Evolutionary conservation across 2,113 vertebrate genomes (phyloP).

Genomic region (Parotia lawesii): DNA sequence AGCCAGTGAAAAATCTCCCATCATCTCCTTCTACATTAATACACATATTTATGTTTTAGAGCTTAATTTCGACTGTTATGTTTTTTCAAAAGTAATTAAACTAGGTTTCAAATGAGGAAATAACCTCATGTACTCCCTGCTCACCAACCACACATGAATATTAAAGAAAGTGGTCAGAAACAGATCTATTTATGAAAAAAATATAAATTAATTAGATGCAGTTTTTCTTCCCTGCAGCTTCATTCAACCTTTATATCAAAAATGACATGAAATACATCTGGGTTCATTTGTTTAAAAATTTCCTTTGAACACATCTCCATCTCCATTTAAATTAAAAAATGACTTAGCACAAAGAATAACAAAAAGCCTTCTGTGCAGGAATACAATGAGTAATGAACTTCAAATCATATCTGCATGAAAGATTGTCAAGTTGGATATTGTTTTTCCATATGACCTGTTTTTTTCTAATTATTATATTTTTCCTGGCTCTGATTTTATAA

Average conservation of each 20-base stretch:
- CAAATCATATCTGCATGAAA: slow-evolving; percentile 41
- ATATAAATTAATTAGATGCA: slow-evolving; percentile 18
- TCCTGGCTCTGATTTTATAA: slow-evolving; percentile 63
- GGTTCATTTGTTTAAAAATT: slow-evolving; percentile 38
- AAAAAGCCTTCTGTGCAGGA: slow-evolving; percentile 71
- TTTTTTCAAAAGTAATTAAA: slow-evolving; percentile 21
- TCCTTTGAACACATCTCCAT: slow-evolving; percentile 44
- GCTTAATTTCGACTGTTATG: neutral
- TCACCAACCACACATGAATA: neutral
- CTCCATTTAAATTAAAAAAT: slow-evolving; percentile 61
- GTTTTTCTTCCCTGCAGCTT: slow-evolving; percentile 58
- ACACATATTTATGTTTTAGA: neutral
- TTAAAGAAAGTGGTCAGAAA: slow-evolving; percentile 15
- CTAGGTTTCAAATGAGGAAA: neutral
- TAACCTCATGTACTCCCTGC: neutral
- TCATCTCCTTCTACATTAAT: neutral
- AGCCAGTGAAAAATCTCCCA: neutral
- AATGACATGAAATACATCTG: neutral
- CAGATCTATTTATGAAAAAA: slow-evolving; percentile 2
- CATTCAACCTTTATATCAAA: slow-evolving; percentile 59
- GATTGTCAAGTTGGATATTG: slow-evolving; percentile 52
- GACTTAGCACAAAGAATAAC: slow-evolving; percentile 48
- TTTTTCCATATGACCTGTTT: slow-evolving; percentile 66
- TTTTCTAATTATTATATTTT: slow-evolving; percentile 58
- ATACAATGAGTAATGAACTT: slow-evolving; percentile 70